Evolutionary conservation across 2,113 vertebrate genomes (phyloP), one percentile per base, ranked within the genome.

Genomic region (Carassius auratus): DNA sequence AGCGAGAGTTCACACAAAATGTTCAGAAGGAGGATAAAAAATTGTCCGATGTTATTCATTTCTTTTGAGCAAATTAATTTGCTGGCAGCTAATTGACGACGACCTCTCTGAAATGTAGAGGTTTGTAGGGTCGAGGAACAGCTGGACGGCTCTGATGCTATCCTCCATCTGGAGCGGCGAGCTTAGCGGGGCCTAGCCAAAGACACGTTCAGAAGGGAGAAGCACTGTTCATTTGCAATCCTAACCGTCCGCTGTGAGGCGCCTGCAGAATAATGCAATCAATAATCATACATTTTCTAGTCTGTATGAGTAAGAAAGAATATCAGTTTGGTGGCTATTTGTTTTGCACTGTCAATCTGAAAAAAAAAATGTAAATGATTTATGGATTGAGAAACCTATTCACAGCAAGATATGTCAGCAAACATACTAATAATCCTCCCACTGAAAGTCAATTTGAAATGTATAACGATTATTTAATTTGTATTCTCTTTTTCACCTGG

Each of bases 141-240:
- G 88, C 86, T 86, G 76, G 84, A 38, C 26, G 59, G 42, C 83
- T 84, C 38, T 77, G 76, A 87, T 71, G 76, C 62, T 78, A 52
- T 86, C 82, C 84, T 81, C 52, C 57, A 71, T 81, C 55, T 81
- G 76, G 64, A 74, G 64, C 64, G 62, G 33, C 3, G 10, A 62
- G 84, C 81, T 80, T 80, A 68, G 71, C 61, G n/a, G 80, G 42
- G 42, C 8, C 42, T 42, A 7, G 8, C 42, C 42, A 42, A 42
- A 42, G 42, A 42, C 42, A 42, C 7, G 42, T 42, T 42, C 42
- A 42, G 42, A 8, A 42, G 55, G 23, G 36, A 23, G 13, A 80
- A 57, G n/a, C 62, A 76, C 45, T 19, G 50, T 87, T 87, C 74
- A 90, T 90, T 89, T 90, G 84, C 82, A 85, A 83, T 90, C 87